Evolutionary conservation across 1,140 invertebrate species (phyloP), one percentile per base, ranked within the genome.

Genomic region (Scaptodrosophila lebanonensis): DNA sequence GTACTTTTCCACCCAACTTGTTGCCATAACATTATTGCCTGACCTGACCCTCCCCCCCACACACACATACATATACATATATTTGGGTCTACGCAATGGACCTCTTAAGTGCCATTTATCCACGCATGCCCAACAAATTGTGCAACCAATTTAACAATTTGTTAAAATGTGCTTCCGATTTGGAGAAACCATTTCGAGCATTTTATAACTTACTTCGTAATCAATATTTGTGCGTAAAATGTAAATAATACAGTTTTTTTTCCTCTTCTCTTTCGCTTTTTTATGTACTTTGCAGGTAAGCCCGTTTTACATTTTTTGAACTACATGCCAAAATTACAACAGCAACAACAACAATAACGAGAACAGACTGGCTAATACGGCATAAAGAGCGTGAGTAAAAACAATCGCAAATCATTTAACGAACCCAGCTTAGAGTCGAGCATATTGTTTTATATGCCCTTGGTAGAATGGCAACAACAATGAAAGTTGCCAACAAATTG

Each of bases 381-480:
- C 52, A 58, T 66, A 71, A 77, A 67, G 53, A 53, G 36, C 62
- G 49, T 53, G 66, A 68, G 47, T 51, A 44, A 52, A 62, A 66
- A 62, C 70, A 70, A 66, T 83, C 66, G 76, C 75, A 82, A 82
- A 70, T 83, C 76, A 82, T 83, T 82, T 83, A 83, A 82, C 75
- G 75, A 82, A 69, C 69, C 57, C 39, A 43, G 75, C 69, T 79
- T 79, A 82, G 69, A 75, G 66, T 66, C 58, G 50, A 49, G 50
- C 75, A 70, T 82, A 83, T 82, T 82, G 70, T 82, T 82, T 82
- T 82, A 75, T 82, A 83, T 75, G 67, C 35, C 30, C n/a, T 13
- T 7, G 29, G 29, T 29, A 9, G 11, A 30, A 44, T 6, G 30
- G 29, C 32, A 30, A 53, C 33, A 47, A 33, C 69, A 65, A 63